Percentiles rank a stretch among this genome's conserved stretches.
Conservation (phyloP, 2,113 vertebrate species). For the Acanthochromis polyacanthus region DNA sequence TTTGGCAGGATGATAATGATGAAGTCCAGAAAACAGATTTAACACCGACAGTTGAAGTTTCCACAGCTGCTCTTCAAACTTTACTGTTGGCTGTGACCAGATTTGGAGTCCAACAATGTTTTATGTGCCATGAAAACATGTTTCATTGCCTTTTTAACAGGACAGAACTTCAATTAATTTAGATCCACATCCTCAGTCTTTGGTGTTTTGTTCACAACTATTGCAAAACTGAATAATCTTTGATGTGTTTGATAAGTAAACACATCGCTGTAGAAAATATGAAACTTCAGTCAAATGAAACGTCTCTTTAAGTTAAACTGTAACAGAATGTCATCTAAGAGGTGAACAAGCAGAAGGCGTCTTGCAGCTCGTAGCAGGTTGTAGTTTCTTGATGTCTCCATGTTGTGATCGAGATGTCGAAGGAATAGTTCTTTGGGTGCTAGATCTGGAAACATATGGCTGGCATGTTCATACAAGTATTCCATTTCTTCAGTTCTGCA, state of each 20-base stretch:
- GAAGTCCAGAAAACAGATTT: not conserved
- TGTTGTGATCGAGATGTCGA: not conserved
- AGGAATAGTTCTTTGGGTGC: slow-evolving; percentile 7
- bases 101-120: slow-evolving; percentile 2
- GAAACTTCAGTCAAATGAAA: slow-evolving; percentile 7
- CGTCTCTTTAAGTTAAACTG: not conserved
- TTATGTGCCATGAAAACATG: not conserved
- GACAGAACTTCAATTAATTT: not conserved
- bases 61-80: not conserved
- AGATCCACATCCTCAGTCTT: not conserved
- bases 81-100: not conserved
- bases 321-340: not conserved
- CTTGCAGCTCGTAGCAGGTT: not conserved
- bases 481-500: not conserved
- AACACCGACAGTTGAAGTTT: not conserved
- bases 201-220: not conserved
- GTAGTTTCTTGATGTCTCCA: not conserved
- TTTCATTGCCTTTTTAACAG: no score
- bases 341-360: not conserved
- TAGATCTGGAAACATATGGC: not conserved
- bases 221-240: not conserved
- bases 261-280: slow-evolving; percentile 23
- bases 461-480: not conserved
- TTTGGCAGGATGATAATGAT: not conserved
- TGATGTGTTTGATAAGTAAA: slow-evolving; percentile 2